phyloP scores from a whole-genome alignment of 2,797 vertebrate genomes.

The Adrianichthys oophorus region DNA sequence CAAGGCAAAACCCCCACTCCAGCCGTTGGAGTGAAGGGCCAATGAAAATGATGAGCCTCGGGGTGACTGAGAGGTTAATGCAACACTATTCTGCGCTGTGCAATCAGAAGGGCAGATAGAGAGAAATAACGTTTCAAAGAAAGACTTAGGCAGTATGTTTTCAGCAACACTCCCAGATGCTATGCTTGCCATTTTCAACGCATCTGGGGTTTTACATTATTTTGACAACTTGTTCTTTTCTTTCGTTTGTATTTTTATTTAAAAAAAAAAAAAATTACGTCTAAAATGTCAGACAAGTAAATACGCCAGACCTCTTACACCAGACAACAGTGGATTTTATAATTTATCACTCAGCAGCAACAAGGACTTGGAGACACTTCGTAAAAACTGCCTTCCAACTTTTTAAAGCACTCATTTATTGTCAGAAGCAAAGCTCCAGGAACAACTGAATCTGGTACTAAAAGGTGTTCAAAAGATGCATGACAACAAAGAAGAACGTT shows the following conservation, averaged over 20 bases:
- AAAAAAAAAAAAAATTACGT: background rate
- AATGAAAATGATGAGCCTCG: conserved; percentile 50
- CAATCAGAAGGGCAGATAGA: conserved; percentile 28
- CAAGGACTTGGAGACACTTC: no score
- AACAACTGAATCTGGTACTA: no score
- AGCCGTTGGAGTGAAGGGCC: conserved; percentile 43
- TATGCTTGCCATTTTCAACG: background rate
- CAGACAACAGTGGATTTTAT: no score
- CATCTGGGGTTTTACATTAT: background rate
- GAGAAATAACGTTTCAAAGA: conserved; percentile 11
- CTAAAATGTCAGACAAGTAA: background rate
- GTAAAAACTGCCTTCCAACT: no score
- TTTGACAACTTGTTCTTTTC: background rate
- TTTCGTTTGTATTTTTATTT: background rate
- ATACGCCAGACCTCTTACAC: no score
- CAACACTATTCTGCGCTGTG: conserved; percentile 24
- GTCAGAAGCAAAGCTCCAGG: no score
- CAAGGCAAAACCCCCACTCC: conserved; percentile 50
- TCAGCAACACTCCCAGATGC: background rate
- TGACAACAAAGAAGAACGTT: no score
- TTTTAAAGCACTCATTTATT: no score
- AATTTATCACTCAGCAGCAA: no score
- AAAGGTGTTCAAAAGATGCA: no score
- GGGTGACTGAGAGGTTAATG: conserved; percentile 63
- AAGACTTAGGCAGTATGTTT: conserved; percentile 2